Percentiles rank a stretch among this genome's conserved stretches.
phyloP scores from a whole-genome alignment of 2,797 vertebrate species.

The Geranospiza caerulescens region DNA sequence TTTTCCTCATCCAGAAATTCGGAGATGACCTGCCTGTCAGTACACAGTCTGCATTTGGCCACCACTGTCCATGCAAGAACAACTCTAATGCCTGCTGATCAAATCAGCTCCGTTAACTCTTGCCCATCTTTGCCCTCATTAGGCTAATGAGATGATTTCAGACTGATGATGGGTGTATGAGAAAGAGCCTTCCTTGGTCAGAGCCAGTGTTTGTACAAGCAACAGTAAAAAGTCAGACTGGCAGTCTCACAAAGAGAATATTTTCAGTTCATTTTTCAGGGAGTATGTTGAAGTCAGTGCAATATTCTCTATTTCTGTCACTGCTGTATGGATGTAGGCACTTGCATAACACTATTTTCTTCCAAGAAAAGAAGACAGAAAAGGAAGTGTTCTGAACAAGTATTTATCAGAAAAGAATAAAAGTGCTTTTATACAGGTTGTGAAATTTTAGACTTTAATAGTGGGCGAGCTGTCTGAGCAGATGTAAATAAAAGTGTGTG shows the following conservation, averaged over 20 bases:
- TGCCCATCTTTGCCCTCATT: conserved; percentile 64
- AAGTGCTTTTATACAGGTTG: not conserved
- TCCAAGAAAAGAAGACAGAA: conserved; percentile 33
- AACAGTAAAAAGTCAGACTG: conserved; percentile 31
- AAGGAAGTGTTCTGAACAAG: conserved; percentile 5
- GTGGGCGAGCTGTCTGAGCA: not conserved
- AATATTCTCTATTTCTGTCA: conserved; percentile 37
- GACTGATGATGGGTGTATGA: not conserved
- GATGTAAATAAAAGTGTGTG: conserved; percentile 3
- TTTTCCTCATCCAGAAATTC: not conserved
- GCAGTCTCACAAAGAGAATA: conserved; percentile 33
- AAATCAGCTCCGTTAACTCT: conserved; percentile 65
- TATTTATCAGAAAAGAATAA: conserved; percentile 39
- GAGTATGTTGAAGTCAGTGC: conserved; percentile 1
- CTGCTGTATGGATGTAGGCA: conserved; percentile 28
- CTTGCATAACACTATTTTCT: conserved; percentile 46
- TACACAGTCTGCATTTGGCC: not conserved
- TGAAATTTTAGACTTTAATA: conserved; percentile 22
- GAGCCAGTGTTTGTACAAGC: not conserved
- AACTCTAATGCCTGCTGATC: conserved; percentile 28
- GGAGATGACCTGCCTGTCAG: not conserved
- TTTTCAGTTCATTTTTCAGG: conserved; percentile 57
- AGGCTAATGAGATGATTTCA: conserved; percentile 69
- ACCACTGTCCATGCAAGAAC: conserved; percentile 8
- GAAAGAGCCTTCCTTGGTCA: conserved; percentile 29